Conservation (phyloP, 2,888 invertebrate species). For the Brenthis daphne region DNA sequence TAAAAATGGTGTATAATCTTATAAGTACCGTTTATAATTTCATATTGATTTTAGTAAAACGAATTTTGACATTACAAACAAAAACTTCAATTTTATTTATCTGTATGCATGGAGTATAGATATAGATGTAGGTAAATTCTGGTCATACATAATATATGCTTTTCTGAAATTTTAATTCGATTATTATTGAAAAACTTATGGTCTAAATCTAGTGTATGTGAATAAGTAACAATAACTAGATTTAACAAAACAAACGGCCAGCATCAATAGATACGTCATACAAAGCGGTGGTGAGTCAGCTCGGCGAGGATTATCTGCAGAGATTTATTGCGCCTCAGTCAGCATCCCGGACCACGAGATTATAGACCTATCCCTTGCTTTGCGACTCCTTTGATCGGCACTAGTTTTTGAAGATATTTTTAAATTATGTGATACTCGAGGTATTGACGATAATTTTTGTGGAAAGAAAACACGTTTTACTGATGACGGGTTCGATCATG, state of each 20-base stretch:
- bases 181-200: not conserved
- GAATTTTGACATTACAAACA: too few species aligned
- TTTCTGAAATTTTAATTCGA: too few species aligned
- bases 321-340: constrained; percentile 48
- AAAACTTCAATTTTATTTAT: too few species aligned
- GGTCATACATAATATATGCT: too few species aligned
- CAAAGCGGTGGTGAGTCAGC: constrained; percentile 41
- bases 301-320: constrained; percentile 45
- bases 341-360: constrained; percentile 37
- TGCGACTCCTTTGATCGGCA: constrained; percentile 29
- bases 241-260: constrained; percentile 24
- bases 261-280: constrained; percentile 39
- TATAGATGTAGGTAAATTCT: too few species aligned
- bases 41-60: too few species aligned
- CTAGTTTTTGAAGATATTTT: constrained; percentile 14
- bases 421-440: not conserved
- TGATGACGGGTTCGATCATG: too few species aligned
- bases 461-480: too few species aligned
- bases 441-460: not conserved
- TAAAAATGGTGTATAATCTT: too few species aligned
- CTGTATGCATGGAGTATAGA: too few species aligned
- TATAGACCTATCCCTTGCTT: constrained; percentile 37
- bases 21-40: too few species aligned
- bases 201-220: not conserved
- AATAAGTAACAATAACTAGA: constrained; percentile 18